phyloP scores from a whole-genome alignment of 1,140 invertebrate species.

The Zaprionus lachaisei region DNA sequence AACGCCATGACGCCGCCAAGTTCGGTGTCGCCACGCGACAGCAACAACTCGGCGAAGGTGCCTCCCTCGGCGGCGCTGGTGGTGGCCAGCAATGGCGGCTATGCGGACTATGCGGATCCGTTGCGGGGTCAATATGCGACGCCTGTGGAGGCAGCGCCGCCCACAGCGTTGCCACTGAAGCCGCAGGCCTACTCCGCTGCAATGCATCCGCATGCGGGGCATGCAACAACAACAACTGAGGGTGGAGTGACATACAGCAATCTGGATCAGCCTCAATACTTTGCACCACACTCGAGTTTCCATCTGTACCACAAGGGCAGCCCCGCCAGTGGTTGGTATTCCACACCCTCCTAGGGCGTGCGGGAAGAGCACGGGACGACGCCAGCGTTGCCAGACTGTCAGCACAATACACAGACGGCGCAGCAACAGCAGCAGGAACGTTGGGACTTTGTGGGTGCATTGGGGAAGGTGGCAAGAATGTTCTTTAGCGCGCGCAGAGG shows the following conservation, averaged over 20 bases:
- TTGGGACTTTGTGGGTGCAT: constrained; percentile 77
- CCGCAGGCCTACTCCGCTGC: constrained; percentile 93
- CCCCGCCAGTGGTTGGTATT: constrained; percentile 89
- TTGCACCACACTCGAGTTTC: constrained; percentile 92
- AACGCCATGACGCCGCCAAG: constrained; percentile 98
- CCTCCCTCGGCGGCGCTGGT: constrained; percentile 87
- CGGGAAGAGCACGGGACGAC: constrained; percentile 33
- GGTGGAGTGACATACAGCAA: constrained; percentile 87
- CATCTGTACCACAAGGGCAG: constrained; percentile 93
- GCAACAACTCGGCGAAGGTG: constrained; percentile 86
- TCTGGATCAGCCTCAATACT: constrained; percentile 93
- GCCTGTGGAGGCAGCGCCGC: constrained; percentile 76
- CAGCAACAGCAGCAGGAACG: constrained; percentile 51
- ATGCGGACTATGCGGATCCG: constrained; percentile 73
- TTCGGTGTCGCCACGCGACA: constrained; percentile 95
- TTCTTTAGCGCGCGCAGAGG: constrained; percentile 76
- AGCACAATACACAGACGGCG: constrained; percentile 25
- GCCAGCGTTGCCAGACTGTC: constrained; percentile 37
- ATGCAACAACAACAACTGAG: constrained; percentile 84
- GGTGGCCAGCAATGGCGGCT: constrained; percentile 84
- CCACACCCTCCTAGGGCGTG: constrained; percentile 89
- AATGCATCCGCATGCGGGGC: constrained; percentile 84
- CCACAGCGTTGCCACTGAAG: constrained; percentile 93
- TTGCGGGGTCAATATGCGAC: constrained; percentile 75
- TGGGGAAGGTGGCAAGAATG: constrained; percentile 81